Conservation (phyloP, 2,113 vertebrate species). For the Ptilonorhynchus violaceus region DNA sequence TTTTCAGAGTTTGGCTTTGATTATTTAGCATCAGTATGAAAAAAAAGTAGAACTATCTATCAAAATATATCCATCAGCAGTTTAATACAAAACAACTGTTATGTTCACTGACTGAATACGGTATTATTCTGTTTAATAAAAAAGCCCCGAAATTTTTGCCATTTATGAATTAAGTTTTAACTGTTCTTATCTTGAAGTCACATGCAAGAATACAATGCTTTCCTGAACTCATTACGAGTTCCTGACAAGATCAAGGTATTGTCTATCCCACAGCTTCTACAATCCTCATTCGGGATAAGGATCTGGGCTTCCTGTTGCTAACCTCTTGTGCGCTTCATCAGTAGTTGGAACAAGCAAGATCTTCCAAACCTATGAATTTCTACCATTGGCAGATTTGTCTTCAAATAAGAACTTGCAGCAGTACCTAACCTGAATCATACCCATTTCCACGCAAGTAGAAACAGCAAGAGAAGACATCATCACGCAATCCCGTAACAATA, state of each 20-base stretch:
- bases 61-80: neutral
- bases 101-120: neutral
- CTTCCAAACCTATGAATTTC: neutral
- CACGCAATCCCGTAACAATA: neutral
- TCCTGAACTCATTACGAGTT: slow-evolving; percentile 5
- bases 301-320: neutral
- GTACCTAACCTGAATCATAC: neutral
- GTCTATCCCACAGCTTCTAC: neutral
- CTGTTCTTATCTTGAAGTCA: neutral
- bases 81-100: neutral
- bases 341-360: too few relatives aligned
- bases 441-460: neutral
- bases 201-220: neutral
- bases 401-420: neutral
- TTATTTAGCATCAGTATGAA: neutral
- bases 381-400: neutral
- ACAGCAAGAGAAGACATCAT: accelerated
- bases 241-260: neutral
- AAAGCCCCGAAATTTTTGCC: neutral
- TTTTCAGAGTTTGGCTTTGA: neutral
- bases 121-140: neutral
- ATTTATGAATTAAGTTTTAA: neutral
- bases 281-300: neutral
- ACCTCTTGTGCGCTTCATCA: too few relatives aligned
- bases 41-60: neutral